These are phyloP conservation scores for Pogonophryne albipinna DNA, from an alignment of 2,797 vertebrate genomes.

Conservation along the genomic window DNA sequence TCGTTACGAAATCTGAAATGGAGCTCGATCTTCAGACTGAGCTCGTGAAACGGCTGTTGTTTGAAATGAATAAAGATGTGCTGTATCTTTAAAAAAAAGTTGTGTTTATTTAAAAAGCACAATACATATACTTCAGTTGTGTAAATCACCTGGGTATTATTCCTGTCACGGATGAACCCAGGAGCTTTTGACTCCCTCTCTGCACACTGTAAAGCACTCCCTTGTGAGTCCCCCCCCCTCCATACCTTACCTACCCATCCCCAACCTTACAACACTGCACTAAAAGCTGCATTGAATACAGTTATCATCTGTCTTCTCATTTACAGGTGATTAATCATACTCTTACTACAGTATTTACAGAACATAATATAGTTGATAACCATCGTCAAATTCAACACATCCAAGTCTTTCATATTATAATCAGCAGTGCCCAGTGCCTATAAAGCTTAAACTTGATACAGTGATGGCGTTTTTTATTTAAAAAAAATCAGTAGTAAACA, in stretches of 20 bases:
- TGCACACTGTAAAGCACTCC: constrained; percentile 18
- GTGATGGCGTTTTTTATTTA: not conserved
- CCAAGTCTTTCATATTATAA: not conserved
- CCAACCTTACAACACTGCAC: not conserved
- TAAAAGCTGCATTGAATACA: constrained; percentile 23
- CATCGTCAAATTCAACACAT: not conserved
- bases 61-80: constrained; percentile 1
- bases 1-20: not conserved
- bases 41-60: not conserved
- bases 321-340: constrained; percentile 17
- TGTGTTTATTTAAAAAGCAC: constrained; percentile 52
- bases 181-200: constrained; percentile 1
- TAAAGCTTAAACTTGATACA: constrained; percentile 9
- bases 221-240: not conserved
- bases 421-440: not conserved
- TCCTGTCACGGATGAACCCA: constrained; percentile 8
- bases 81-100: constrained; percentile 21
- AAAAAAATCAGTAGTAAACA: constrained; percentile 46
- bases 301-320: constrained; percentile 15
- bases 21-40: too few species aligned
- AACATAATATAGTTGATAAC: constrained; percentile 9
- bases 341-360: constrained; percentile 47
- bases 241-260: not conserved
- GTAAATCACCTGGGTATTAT: constrained; percentile 22
- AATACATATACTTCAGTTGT: constrained; percentile 29